Conservation (phyloP, 2,113 vertebrate genomes). For the Crotalus helleri region DNA sequence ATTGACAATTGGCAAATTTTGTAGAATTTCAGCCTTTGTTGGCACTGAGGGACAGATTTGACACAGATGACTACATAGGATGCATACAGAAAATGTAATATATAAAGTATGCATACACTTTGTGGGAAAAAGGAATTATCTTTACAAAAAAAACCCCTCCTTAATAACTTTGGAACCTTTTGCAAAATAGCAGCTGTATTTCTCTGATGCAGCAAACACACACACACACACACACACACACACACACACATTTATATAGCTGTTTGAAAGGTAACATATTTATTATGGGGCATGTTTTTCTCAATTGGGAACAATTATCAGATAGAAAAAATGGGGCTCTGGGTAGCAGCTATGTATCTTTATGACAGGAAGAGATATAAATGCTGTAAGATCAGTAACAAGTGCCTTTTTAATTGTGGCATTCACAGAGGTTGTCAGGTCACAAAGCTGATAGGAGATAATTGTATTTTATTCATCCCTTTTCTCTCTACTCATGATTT, state of each 20-base stretch:
- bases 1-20: neutral
- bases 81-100: neutral
- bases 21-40: neutral
- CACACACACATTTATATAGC: neutral
- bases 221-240: neutral
- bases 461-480: neutral
- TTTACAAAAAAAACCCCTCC: neutral
- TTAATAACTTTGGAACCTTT: neutral
- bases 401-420: neutral
- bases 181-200: neutral
- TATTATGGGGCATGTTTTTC: neutral
- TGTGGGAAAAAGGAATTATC: neutral
- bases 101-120: neutral
- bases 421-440: neutral
- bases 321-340: neutral
- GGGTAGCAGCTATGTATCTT: neutral
- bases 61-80: neutral
- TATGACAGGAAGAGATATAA: neutral
- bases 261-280: neutral
- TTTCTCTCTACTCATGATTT: neutral
- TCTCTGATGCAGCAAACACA: neutral
- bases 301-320: neutral
- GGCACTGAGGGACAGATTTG: neutral
- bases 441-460: neutral
- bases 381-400: neutral